A percentile compares a stretch with the other conserved stretches of the same genome.
phyloP scores from a whole-genome alignment of 2,797 vertebrate genomes.

The Stomatorhinus walkeri region DNA sequence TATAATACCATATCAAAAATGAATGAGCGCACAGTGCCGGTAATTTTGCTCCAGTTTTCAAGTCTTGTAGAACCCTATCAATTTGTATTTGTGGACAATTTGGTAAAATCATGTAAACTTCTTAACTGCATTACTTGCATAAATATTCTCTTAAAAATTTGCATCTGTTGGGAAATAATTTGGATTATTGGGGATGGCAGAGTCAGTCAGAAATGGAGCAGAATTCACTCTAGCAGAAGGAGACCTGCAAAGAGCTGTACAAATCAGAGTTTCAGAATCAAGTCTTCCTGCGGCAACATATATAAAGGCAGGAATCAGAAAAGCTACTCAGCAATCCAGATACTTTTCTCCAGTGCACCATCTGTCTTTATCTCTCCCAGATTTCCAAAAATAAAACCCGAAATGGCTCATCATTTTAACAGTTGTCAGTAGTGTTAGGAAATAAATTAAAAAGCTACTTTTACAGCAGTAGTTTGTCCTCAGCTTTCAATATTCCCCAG shows the following conservation, averaged over 20 bases:
- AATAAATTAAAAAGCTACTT: not conserved
- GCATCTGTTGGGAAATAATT: not conserved
- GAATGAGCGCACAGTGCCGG: not conserved
- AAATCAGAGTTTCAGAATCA: not conserved
- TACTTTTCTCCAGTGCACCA: not conserved
- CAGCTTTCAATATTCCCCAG: not conserved
- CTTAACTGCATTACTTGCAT: not conserved
- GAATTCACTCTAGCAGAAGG: not conserved
- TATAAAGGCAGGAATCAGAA: not conserved
- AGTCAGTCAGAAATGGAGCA: not conserved
- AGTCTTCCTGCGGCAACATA: not conserved
- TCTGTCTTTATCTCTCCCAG: not conserved
- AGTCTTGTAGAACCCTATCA: not conserved
- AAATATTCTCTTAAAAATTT: not conserved
- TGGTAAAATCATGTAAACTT: not conserved
- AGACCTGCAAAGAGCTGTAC: not conserved
- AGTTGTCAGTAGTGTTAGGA: slow-evolving; percentile 5
- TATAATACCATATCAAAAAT: not conserved
- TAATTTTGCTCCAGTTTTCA: not conserved
- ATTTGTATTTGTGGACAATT: not conserved
- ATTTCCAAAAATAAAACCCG: not conserved
- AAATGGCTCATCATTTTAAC: not conserved
- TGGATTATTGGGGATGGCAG: not conserved
- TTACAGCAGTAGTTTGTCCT: not conserved
- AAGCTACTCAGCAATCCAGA: not conserved